Percentiles rank a stretch among this genome's conserved stretches.
phyloP scores from a whole-genome alignment of 2,888 invertebrate genomes.

The Patella pellucida region DNA sequence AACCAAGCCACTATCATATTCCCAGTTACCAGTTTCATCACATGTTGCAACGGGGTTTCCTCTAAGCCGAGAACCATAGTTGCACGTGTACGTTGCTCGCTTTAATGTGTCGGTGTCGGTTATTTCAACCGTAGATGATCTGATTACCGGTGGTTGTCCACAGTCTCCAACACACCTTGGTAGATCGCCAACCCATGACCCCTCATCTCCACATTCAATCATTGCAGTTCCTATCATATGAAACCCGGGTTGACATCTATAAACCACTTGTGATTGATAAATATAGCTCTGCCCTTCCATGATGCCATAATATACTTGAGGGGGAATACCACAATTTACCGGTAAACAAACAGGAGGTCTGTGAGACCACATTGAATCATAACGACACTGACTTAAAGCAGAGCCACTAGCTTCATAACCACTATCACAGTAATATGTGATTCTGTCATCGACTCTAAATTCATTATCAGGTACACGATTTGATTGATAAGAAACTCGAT shows the following conservation, averaged over 20 bases:
- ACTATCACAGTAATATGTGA: conserved; percentile 51
- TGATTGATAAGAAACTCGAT: conserved; percentile 11
- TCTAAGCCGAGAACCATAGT: conserved; percentile 42
- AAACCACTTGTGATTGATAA: conserved; percentile 44
- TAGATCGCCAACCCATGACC: conserved; percentile 44
- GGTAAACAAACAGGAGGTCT: conserved; percentile 41
- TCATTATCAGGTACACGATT: neutral
- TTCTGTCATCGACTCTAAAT: conserved; percentile 30
- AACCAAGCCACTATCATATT: conserved; percentile 48
- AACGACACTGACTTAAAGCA: conserved; percentile 43
- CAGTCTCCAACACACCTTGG: conserved; percentile 52
- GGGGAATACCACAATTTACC: conserved; percentile 42
- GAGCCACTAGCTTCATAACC: conserved; percentile 51
- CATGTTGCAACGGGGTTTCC: conserved; percentile 34
- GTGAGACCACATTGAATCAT: conserved; percentile 52
- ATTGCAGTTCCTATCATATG: conserved; percentile 37
- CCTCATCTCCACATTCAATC: conserved; percentile 42
- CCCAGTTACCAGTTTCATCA: conserved; percentile 28
- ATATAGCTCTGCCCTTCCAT: conserved; percentile 57
- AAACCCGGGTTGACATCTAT: conserved; percentile 48
- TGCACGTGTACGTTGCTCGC: conserved; percentile 3
- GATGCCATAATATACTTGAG: conserved; percentile 70
- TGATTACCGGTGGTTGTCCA: conserved; percentile 42
- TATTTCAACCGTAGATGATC: conserved; percentile 15
- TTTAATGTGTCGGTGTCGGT: neutral